Evolutionary conservation across 2,113 vertebrate species (phyloP).

Genomic region (Vulpes vulpes): DNA sequence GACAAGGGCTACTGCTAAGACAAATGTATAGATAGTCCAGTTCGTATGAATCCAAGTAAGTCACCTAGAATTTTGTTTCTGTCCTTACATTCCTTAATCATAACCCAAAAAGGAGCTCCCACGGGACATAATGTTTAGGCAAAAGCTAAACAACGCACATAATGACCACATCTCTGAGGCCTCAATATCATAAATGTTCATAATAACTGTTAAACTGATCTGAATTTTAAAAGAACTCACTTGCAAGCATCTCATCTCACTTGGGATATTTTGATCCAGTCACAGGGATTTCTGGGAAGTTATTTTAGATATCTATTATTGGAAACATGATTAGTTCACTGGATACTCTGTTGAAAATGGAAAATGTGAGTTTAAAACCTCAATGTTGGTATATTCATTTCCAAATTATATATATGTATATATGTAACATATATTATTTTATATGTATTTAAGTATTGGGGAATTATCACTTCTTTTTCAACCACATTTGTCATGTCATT

Average conservation of each 20-base stretch:
- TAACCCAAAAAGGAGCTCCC: background rate
- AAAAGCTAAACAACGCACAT: slow-evolving; percentile 26
- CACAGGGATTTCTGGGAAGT: background rate
- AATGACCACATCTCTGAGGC: background rate
- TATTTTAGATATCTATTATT: slow-evolving; percentile 10
- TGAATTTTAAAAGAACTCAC: slow-evolving; percentile 29
- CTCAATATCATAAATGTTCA: slow-evolving; percentile 10
- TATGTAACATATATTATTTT: too few relatives aligned
- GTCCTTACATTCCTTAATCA: slow-evolving; percentile 21
- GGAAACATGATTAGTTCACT: slow-evolving; percentile 37
- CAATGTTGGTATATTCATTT: background rate
- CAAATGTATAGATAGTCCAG: background rate
- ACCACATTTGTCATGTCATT: background rate
- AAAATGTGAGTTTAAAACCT: slow-evolving; percentile 53
- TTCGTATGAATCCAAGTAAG: background rate
- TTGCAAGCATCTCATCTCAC: background rate
- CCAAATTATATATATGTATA: background rate
- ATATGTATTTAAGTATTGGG: background rate
- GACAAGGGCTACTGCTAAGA: slow-evolving; percentile 14
- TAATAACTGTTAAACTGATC: background rate
- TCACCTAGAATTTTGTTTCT: slow-evolving; percentile 25
- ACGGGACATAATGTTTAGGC: background rate
- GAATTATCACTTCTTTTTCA: background rate
- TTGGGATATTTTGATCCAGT: background rate
- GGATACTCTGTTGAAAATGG: background rate